Base-by-base conservation (phyloP, 92 coral and sea anemone genomes). In the Pocillopora meandrina region DNA sequence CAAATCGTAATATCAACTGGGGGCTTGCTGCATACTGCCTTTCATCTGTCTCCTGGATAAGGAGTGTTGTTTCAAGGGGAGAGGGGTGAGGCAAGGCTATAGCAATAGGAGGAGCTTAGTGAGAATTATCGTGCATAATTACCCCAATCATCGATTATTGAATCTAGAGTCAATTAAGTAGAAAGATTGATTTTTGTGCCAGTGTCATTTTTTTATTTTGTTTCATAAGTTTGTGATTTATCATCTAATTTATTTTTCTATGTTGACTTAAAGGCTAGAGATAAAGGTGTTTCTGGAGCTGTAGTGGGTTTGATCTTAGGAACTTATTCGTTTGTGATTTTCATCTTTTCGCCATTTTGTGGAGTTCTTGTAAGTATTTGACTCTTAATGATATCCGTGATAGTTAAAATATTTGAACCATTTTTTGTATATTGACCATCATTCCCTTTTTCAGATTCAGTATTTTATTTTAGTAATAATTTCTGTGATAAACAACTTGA, bases 291-390 rank as follows among this genome's bases (percentile, higher is more conserved):
- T 4, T 79, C 81, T 56, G 67, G 79, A 19, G 49, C 92, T 17
- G 84, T 90, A 18, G 79, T 90, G 56, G 95, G 95, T 42, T 66
- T 92, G 12, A 81, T 92, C 72, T 92, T 92, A 81, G 92, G 90
- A 55, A 84, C 80, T 49, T 92, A 87, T 81, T 83, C 95, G 14
- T 66, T 90, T 3, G 71, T 87, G 49, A 85, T 84, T 2, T 77
- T 90, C 13, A 6, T 90, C 47, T 31, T 72, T 52, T 72, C 91
- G 5, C 93, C 95, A n/a, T 3, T 87, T 34, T 85, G 60, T 61
- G 93, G 88, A 77, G 1, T 81, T 26, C 68, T 90, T 65, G 95
- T 92, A 65, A 87, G 93, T 81, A 56, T 16, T 3, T 60, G 18
- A 57, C 10, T 60, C 35, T n/a, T 10, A 20, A 65, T 10, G 12